A percentile compares a stretch with the other conserved stretches of the same genome.
Evolutionary conservation across 2,888 invertebrate genomes (phyloP).

Genomic region (Teleiodes luculella): DNA sequence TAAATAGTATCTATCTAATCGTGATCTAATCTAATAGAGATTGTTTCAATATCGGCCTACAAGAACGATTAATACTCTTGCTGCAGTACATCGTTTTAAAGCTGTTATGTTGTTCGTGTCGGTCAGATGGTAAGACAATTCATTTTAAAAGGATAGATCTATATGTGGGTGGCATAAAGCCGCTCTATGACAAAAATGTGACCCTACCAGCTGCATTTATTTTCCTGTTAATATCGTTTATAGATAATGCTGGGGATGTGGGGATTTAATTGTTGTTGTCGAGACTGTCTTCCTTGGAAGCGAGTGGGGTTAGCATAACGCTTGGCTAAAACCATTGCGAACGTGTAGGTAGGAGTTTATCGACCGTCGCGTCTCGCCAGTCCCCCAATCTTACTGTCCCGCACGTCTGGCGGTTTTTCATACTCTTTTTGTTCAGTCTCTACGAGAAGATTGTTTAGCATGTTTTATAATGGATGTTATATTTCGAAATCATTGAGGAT

Average conservation of each 20-base stretch:
- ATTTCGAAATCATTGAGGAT: not conserved
- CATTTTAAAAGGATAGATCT: too few relatives aligned
- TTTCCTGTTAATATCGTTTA: not conserved
- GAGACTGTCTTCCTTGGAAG: constrained; percentile 29
- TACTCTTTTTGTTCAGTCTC: not conserved
- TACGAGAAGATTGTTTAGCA: not conserved
- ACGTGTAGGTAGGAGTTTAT: constrained; percentile 54
- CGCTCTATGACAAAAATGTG: too few relatives aligned
- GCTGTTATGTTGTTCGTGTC: not conserved
- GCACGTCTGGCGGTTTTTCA: constrained; percentile 7
- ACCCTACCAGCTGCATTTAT: too few relatives aligned
- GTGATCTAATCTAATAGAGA: too few relatives aligned
- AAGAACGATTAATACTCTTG: not conserved
- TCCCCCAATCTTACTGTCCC: constrained; percentile 25
- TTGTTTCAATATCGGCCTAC: not conserved
- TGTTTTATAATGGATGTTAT: not conserved
- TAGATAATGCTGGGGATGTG: constrained; percentile 10
- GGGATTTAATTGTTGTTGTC: constrained; percentile 23
- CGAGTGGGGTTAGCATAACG: constrained; percentile 30
- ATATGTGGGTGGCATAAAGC: too few relatives aligned
- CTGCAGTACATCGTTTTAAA: not conserved
- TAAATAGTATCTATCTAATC: not conserved
- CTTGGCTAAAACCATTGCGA: constrained; percentile 41
- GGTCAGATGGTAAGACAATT: not conserved
- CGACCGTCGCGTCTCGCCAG: constrained; percentile 57